Percentiles rank a stretch among this genome's conserved stretches.
Evolutionary conservation across 2,888 invertebrate species (phyloP).

Genomic region (Alsophila aescularia): DNA sequence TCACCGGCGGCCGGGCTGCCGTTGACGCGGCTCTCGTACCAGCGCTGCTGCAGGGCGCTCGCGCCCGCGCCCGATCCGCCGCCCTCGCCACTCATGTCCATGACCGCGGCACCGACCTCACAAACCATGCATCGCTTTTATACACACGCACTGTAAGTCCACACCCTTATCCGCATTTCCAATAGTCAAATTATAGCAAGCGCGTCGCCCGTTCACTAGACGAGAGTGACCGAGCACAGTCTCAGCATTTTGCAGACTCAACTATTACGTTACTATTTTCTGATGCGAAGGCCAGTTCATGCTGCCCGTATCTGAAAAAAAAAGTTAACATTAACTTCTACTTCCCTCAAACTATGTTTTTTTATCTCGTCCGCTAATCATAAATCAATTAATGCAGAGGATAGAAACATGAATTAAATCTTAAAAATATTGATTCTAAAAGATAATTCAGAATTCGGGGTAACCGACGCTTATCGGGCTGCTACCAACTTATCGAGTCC

Average conservation of each 20-base stretch:
- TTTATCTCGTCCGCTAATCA: constrained; percentile 11
- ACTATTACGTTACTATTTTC: constrained; percentile 41
- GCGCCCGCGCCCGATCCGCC: constrained; percentile 70
- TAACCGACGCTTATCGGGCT: constrained; percentile 27
- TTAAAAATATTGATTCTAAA: constrained; percentile 27
- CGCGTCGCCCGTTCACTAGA: constrained; percentile 49
- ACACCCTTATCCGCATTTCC: constrained; percentile 76
- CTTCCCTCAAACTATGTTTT: background rate
- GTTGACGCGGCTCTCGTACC: constrained; percentile 83
- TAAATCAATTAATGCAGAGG: constrained; percentile 23
- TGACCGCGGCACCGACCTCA: constrained; percentile 76
- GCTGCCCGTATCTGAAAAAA: constrained; percentile 67
- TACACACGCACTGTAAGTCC: constrained; percentile 78
- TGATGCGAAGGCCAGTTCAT: constrained; percentile 54
- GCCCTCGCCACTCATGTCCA: constrained; percentile 82
- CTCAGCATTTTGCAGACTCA: constrained; percentile 49
- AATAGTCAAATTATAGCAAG: constrained; percentile 50
- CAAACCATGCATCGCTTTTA: constrained; percentile 84
- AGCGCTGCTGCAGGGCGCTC: constrained; percentile 81
- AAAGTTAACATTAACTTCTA: constrained; percentile 3
- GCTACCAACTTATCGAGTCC: constrained; percentile 40
- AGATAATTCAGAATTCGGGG: constrained; percentile 31
- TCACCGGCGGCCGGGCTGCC: constrained; percentile 80
- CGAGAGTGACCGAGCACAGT: constrained; percentile 52
- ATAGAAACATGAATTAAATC: constrained; percentile 23